Conservation (phyloP, 2,113 vertebrate species). For the Sinocyclocheilus rhinocerous region DNA sequence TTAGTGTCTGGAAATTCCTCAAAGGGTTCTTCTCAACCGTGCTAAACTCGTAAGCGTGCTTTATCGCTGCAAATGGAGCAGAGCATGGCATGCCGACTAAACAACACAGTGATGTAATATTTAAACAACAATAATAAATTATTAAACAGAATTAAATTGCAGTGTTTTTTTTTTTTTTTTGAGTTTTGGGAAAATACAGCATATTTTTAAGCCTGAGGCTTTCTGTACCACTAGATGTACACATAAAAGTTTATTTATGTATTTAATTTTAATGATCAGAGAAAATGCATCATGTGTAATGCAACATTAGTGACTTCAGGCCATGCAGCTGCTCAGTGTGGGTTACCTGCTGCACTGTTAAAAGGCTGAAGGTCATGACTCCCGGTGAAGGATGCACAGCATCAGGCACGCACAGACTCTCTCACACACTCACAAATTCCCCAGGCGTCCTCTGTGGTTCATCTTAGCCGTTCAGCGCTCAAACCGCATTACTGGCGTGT, state of each 20-base stretch:
- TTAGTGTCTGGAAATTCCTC: constrained; percentile 16
- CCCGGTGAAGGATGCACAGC: constrained; percentile 37
- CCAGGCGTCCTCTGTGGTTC: constrained; percentile 42
- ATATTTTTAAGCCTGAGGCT: neutral
- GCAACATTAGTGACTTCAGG: neutral
- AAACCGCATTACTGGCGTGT: constrained; percentile 41
- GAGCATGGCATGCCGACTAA: neutral
- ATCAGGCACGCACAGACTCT: constrained; percentile 10
- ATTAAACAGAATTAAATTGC: neutral
- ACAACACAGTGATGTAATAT: constrained; percentile 7
- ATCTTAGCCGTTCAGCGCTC: constrained; percentile 39
- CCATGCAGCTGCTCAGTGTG: neutral
- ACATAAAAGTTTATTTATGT: neutral
- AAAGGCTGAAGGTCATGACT: constrained; percentile 50
- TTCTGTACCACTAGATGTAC: neutral
- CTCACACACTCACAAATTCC: constrained; percentile 26
- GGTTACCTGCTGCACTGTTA: constrained; percentile 1
- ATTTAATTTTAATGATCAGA: neutral
- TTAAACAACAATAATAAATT: constrained; percentile 2
- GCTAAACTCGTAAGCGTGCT: neutral
- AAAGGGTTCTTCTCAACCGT: constrained; percentile 16
- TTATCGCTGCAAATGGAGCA: neutral
- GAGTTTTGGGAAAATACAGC: neutral
- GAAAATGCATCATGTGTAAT: neutral
- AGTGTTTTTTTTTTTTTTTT: neutral